Percentiles rank a stretch among this genome's conserved stretches.
phyloP scores from a whole-genome alignment of 2,797 vertebrate genomes.

The Phrynocephalus forsythii region DNA sequence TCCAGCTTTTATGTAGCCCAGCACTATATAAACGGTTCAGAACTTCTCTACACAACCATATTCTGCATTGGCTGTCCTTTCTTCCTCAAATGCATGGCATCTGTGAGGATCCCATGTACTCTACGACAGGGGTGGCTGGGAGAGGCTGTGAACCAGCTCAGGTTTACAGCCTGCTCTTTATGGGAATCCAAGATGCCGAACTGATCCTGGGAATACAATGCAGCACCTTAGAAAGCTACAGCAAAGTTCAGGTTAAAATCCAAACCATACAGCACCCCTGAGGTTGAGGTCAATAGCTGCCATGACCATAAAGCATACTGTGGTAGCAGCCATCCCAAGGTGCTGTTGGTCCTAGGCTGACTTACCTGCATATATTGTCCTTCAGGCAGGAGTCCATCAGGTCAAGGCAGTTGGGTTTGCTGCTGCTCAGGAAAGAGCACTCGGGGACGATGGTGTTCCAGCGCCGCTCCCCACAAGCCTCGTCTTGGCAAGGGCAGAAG shows the following conservation, averaged over 20 bases:
- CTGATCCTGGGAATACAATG: too few relatives aligned
- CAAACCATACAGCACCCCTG: too few relatives aligned
- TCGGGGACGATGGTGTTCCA: conserved; percentile 93
- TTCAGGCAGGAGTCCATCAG: conserved; percentile 85
- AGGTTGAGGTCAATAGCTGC: too few relatives aligned
- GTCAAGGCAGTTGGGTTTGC: conserved; percentile 88
- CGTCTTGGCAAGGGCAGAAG: conserved; percentile 90
- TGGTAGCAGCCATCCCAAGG: not conserved
- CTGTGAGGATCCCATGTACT: not conserved
- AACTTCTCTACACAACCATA: not conserved
- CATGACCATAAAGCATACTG: not conserved
- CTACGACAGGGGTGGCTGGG: too few relatives aligned
- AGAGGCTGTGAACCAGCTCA: too few relatives aligned
- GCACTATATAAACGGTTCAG: not conserved
- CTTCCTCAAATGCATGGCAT: not conserved
- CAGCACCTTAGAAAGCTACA: too few relatives aligned
- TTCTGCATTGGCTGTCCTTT: not conserved
- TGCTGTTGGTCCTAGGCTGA: conserved; percentile 64
- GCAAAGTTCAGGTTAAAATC: too few relatives aligned
- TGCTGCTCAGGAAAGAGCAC: conserved; percentile 87
- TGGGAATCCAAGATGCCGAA: too few relatives aligned
- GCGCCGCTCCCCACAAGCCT: conserved; percentile 89
- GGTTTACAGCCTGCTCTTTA: too few relatives aligned
- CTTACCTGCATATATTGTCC: conserved; percentile 96
- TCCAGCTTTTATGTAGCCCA: not conserved